A percentile compares a stretch with the other conserved stretches of the same genome.
Conservation (phyloP, 2,113 vertebrate genomes). For the Pipra filicauda region DNA sequence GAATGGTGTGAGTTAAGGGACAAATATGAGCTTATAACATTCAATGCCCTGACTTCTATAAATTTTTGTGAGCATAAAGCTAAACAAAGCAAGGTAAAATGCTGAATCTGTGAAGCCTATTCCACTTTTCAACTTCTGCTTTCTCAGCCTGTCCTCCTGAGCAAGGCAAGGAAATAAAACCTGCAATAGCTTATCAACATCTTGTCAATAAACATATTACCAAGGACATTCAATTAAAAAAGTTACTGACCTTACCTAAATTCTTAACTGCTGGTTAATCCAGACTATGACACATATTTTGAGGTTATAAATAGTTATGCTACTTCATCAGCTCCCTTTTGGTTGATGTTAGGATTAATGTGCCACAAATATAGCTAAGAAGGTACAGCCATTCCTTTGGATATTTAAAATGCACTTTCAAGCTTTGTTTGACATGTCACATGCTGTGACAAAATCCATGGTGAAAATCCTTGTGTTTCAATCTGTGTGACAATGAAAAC, state of each 20-base stretch:
- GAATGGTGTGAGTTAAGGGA: background rate
- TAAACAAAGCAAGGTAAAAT: background rate
- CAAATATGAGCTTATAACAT: background rate
- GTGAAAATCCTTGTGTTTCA: background rate
- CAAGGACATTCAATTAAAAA: background rate
- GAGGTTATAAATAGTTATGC: constrained; percentile 17
- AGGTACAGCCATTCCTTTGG: background rate
- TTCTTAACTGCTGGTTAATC: constrained; percentile 32
- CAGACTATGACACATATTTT: background rate
- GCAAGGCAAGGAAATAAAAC: background rate
- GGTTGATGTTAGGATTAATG: background rate
- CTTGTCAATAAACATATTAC: background rate
- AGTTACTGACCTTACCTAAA: constrained; percentile 17
- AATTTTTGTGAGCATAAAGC: background rate
- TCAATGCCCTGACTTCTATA: background rate
- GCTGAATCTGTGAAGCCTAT: background rate
- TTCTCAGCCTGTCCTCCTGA: background rate
- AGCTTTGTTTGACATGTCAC: background rate
- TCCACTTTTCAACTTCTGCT: background rate
- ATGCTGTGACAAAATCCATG: constrained; percentile 14
- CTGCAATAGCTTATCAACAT: background rate
- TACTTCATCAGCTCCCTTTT: constrained; percentile 32
- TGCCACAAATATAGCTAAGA: background rate
- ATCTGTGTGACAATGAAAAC: constrained; percentile 13
- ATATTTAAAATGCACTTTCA: background rate